These are phyloP conservation scores for Mylabris sibirica DNA, from an alignment of 2,888 invertebrate genomes.

Conservation along the genomic window DNA sequence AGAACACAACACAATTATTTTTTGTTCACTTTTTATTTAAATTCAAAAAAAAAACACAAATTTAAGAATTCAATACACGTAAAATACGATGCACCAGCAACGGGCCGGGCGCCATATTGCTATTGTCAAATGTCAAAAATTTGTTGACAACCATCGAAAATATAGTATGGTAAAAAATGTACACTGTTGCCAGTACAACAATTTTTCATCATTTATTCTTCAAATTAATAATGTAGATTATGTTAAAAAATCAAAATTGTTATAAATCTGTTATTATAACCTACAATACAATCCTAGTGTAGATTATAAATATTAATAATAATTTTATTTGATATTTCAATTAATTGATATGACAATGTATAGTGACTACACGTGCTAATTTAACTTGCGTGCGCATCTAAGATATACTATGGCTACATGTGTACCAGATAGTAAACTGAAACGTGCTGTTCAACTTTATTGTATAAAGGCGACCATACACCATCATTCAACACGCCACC, in stretches of 20 bases:
- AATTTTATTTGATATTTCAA: no score
- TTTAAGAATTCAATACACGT: constrained; percentile 42
- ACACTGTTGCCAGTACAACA: no score
- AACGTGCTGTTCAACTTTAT: background rate
- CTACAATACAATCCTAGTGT: background rate
- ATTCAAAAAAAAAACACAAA: constrained; percentile 27
- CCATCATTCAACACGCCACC: background rate
- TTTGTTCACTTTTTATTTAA: background rate
- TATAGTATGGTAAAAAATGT: no score
- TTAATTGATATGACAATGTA: no score
- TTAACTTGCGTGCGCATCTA: no score
- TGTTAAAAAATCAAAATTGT: background rate
- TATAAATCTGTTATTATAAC: background rate
- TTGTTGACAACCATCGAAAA: constrained; percentile 6
- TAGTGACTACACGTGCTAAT: no score
- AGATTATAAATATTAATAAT: no score
- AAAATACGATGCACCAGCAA: constrained; percentile 49
- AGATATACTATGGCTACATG: no score
- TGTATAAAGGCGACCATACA: constrained; percentile 14
- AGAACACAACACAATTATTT: no score
- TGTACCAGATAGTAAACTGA: no score
- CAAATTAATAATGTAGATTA: background rate
- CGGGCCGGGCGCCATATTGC: constrained; percentile 54
- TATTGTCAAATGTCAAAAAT: constrained; percentile 43
- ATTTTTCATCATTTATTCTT: no score